phyloP scores from a whole-genome alignment of 1,140 invertebrate species.

The Chionoecetes opilio region DNA sequence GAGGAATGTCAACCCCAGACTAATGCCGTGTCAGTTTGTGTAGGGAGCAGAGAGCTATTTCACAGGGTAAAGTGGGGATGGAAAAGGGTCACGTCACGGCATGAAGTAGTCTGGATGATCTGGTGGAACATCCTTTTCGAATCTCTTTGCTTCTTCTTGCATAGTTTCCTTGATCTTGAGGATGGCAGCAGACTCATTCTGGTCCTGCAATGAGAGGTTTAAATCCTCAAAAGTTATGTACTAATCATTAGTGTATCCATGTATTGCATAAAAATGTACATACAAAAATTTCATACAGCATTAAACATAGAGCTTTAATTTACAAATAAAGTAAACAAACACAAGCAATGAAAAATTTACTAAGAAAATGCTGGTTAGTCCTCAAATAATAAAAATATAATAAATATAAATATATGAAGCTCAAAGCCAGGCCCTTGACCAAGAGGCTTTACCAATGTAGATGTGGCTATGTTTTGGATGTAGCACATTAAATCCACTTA shows the following conservation, averaged over 20 bases:
- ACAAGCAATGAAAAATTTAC: conserved; percentile 63
- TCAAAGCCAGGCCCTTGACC: conserved; percentile 78
- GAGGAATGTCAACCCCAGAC: conserved; percentile 60
- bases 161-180: conserved; percentile 99
- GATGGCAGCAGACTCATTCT: conserved; percentile 99
- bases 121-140: conserved; percentile 95
- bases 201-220: conserved; percentile 89
- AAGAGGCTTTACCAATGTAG: conserved; percentile 77
- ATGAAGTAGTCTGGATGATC: conserved; percentile 98
- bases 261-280: background rate
- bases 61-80: conserved; percentile 79
- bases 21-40: conserved; percentile 75
- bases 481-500: conserved; percentile 77
- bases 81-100: conserved; percentile 88
- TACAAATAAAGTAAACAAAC: conserved; percentile 68
- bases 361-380: conserved; percentile 73
- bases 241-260: background rate
- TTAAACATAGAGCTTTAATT: conserved; percentile 40
- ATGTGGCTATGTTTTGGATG: conserved; percentile 69
- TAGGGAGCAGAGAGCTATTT: conserved; percentile 75
- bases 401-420: conserved; percentile 54
- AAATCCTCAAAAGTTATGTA: conserved; percentile 50
- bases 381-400: conserved; percentile 65
- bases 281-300: conserved; percentile 22
- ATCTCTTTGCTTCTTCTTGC: conserved; percentile 99